Conservation (phyloP, 2,797 vertebrate genomes). For the Passerculus sandwichensis region DNA sequence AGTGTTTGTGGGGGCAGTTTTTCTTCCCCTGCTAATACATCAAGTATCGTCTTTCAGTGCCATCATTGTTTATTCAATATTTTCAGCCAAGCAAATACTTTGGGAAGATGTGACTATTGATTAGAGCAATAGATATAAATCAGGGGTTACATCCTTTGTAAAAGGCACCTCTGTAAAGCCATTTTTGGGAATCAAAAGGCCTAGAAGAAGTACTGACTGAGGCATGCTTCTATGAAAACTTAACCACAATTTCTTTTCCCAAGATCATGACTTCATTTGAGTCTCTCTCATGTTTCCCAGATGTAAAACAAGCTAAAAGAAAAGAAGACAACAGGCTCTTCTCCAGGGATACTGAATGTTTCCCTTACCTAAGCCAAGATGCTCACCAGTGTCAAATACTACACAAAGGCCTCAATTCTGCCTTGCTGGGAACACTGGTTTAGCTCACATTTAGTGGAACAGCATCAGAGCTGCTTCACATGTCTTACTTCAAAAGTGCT, state of each 20-base stretch:
- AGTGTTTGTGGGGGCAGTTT: neutral
- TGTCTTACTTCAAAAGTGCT: neutral
- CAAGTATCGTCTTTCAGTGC: neutral
- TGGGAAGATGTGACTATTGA: neutral
- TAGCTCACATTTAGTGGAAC: neutral
- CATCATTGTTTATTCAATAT: neutral
- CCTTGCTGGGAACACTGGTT: fast-evolving
- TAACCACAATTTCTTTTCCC: neutral
- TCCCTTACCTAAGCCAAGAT: neutral
- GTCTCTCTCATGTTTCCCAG: neutral
- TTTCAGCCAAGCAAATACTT: neutral
- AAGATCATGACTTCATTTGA: neutral
- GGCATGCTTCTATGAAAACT: neutral
- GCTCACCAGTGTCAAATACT: neutral
- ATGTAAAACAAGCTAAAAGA: neutral
- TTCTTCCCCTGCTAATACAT: neutral
- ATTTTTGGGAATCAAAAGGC: neutral
- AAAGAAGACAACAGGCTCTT: neutral
- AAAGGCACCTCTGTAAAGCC: neutral
- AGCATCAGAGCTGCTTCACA: neutral
- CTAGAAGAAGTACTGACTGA: neutral
- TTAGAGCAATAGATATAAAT: neutral
- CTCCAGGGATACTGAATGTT: neutral
- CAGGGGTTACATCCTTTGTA: neutral
- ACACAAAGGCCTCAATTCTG: neutral